Evolutionary conservation across 1,140 invertebrate species (phyloP).

Genomic region (Procambarus virginalis): DNA sequence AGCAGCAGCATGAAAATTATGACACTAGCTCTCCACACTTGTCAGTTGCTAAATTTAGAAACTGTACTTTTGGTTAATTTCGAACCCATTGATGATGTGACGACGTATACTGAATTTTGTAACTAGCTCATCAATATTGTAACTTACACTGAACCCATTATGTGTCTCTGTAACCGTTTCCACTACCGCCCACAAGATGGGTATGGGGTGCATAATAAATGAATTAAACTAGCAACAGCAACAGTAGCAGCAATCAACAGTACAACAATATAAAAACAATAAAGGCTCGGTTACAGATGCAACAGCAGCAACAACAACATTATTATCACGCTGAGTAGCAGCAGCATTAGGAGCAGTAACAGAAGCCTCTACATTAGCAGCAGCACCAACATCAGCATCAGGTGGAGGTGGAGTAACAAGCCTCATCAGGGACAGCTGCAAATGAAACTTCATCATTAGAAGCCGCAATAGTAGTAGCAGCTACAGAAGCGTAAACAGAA

Average conservation of each 20-base stretch:
- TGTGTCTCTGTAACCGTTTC: too few relatives aligned
- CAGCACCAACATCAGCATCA: not conserved
- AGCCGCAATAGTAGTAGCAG: not conserved
- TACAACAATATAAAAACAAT: not conserved
- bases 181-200: too few relatives aligned
- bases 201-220: too few relatives aligned
- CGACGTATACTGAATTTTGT: too few relatives aligned
- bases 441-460: not conserved
- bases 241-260: not conserved
- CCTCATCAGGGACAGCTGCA: not conserved
- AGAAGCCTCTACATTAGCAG: not conserved
- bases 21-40: too few relatives aligned
- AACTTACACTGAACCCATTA: too few relatives aligned
- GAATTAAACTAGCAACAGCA: not conserved
- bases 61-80: too few relatives aligned
- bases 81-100: too few relatives aligned
- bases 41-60: too few relatives aligned
- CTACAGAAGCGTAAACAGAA: too few relatives aligned
- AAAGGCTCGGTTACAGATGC: not conserved
- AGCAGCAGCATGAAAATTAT: too few relatives aligned
- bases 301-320: not conserved
- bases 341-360: not conserved
- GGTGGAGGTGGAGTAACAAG: not conserved
- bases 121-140: too few relatives aligned
- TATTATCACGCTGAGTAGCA: not conserved